A percentile compares a stretch with the other conserved stretches of the same genome.
Conservation (phyloP, 1,140 invertebrate species). For the Kradibia gibbosae region DNA sequence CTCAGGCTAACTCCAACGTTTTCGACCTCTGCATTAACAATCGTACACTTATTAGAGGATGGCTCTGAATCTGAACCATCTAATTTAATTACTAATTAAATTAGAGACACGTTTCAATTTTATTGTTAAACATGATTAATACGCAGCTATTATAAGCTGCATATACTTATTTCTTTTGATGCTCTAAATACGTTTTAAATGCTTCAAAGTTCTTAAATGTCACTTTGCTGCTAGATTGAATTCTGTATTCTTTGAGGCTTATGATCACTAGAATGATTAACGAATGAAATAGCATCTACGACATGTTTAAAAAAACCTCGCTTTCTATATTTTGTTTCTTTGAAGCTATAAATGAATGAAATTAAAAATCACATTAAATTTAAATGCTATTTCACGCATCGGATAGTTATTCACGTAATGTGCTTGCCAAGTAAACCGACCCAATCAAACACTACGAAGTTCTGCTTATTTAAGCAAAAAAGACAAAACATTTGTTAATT, state of each 20-base stretch:
- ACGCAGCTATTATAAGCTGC: background rate
- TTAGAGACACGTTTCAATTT: background rate
- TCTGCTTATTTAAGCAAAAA: background rate
- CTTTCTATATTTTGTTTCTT: too few relatives aligned
- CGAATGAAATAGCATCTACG: too few relatives aligned
- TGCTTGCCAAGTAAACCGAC: background rate
- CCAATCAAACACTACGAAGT: background rate
- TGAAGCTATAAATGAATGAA: too few relatives aligned
- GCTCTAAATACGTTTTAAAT: background rate
- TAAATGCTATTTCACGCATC: background rate
- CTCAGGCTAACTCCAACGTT: background rate
- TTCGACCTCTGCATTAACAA: background rate
- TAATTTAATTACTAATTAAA: background rate
- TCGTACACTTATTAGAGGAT: slow-evolving; percentile 4
- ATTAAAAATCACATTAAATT: too few relatives aligned
- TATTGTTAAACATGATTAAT: background rate
- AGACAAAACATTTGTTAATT: background rate
- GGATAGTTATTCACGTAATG: background rate
- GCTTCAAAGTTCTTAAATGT: too few relatives aligned
- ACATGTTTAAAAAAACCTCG: too few relatives aligned
- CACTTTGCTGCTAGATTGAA: too few relatives aligned
- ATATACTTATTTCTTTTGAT: background rate
- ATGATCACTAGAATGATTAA: too few relatives aligned
- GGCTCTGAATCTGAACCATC: background rate
- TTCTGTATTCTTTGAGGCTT: too few relatives aligned